These are phyloP conservation scores for Oscheius onirici DNA, from an alignment of 2,888 invertebrate species.

Conservation along the genomic window DNA sequence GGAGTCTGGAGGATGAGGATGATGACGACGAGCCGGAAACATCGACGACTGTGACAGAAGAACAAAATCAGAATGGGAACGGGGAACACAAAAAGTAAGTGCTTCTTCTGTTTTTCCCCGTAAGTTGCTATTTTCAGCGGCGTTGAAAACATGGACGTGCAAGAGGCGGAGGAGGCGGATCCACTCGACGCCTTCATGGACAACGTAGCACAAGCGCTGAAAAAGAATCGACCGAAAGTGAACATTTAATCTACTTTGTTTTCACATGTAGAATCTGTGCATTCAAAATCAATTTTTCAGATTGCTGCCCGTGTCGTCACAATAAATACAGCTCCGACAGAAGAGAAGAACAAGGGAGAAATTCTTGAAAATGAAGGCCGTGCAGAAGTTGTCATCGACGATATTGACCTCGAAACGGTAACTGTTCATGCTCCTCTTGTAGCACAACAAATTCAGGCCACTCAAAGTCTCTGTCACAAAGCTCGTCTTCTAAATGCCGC, in stretches of 20 bases:
- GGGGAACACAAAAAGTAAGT: background rate
- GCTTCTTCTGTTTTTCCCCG: background rate
- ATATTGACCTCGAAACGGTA: slow-evolving; percentile 65
- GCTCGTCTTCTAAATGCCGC: slow-evolving; percentile 80
- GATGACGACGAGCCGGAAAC: slow-evolving; percentile 38
- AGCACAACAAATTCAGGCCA: slow-evolving; percentile 36
- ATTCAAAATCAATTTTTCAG: slow-evolving; percentile 38
- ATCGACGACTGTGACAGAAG: slow-evolving; percentile 28
- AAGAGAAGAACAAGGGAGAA: slow-evolving; percentile 82
- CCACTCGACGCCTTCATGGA: slow-evolving; percentile 96
- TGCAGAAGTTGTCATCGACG: slow-evolving; percentile 77
- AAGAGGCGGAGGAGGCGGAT: slow-evolving; percentile 84
- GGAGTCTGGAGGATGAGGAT: slow-evolving; percentile 93
- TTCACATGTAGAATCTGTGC: too few species aligned
- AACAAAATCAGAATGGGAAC: slow-evolving; percentile 33
- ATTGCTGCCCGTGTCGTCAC: slow-evolving; percentile 20
- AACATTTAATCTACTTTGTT: background rate
- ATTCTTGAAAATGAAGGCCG: slow-evolving; percentile 99
- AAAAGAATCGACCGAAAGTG: slow-evolving; percentile 24
- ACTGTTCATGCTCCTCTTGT: slow-evolving; percentile 78
- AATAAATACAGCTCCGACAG: slow-evolving; percentile 27
- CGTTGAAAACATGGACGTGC: slow-evolving; percentile 36
- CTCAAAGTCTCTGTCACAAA: slow-evolving; percentile 69
- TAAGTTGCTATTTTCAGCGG: slow-evolving; percentile 1
- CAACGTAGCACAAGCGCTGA: slow-evolving; percentile 40